phyloP scores from a whole-genome alignment of 2,113 vertebrate species.

The Nyctereutes procyonoides region DNA sequence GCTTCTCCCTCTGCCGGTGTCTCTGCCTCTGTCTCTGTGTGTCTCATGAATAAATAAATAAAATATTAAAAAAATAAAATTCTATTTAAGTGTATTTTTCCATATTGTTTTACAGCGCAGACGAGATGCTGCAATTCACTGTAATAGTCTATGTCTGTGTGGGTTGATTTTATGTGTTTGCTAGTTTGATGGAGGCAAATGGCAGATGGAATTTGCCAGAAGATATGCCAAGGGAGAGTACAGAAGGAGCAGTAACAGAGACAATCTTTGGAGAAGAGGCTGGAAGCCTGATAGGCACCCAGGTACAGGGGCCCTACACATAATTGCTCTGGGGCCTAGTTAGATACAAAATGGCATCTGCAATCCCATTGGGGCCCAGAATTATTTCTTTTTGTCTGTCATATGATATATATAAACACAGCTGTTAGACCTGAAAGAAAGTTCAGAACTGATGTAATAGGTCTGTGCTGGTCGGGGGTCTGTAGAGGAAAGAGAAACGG shows the following conservation, averaged over 20 bases:
- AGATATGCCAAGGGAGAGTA: neutral
- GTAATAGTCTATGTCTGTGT: fast-evolving
- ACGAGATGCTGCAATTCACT: fast-evolving
- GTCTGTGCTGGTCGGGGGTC: neutral
- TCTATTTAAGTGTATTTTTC: neutral
- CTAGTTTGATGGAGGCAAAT: neutral
- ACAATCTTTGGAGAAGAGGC: neutral
- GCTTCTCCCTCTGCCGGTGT: too few relatives aligned
- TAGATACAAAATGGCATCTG: fast-evolving
- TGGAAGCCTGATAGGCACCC: neutral
- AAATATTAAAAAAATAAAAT: neutral
- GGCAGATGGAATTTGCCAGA: neutral
- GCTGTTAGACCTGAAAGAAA: neutral
- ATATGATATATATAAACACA: neutral
- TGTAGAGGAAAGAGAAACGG: neutral
- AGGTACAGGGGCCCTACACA: fast-evolving
- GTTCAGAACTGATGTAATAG: neutral
- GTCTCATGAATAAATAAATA: too few relatives aligned
- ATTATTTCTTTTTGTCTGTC: neutral
- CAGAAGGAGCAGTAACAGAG: neutral
- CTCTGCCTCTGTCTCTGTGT: too few relatives aligned
- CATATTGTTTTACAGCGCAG: fast-evolving
- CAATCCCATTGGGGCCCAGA: neutral
- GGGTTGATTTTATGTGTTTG: neutral
- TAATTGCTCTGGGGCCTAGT: fast-evolving